These are phyloP conservation scores for Pseudomyrmex cubaensis DNA, from an alignment of 1,140 invertebrate species.

Conservation along the genomic window DNA sequence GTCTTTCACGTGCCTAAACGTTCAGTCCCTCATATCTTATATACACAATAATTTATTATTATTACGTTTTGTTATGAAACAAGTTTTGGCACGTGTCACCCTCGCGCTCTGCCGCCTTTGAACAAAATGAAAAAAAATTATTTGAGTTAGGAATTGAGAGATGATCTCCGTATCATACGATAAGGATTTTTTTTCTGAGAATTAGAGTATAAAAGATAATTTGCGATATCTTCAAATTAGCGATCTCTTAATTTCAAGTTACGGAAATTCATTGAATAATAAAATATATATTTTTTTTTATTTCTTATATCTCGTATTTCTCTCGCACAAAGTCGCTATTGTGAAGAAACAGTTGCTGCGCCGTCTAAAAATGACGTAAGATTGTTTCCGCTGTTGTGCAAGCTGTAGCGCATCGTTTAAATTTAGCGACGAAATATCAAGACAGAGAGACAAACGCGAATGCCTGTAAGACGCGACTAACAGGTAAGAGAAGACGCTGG, in stretches of 20 bases:
- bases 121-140: no score
- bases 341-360: not conserved
- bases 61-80: conserved; percentile 12
- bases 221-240: no score
- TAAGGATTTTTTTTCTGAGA: no score
- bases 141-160: no score
- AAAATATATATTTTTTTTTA: no score
- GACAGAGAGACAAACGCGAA: not conserved
- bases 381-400: conserved; percentile 24
- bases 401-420: conserved; percentile 19
- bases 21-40: not conserved
- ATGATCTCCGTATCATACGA: no score
- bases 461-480: conserved; percentile 8
- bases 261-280: no score
- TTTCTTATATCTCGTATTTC: no score
- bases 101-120: not conserved
- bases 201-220: no score
- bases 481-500: conserved; percentile 34
- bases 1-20: conserved; percentile 22
- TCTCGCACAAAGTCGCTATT: not conserved
- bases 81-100: not conserved
- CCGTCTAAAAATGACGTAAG: conserved; percentile 31
- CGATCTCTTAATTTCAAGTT: no score
- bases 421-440: conserved; percentile 37
- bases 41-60: conserved; percentile 8